Evolutionary conservation across 1,140 invertebrate genomes (phyloP), one percentile per base, ranked within the genome.

Genomic region (Euwallacea similis): DNA sequence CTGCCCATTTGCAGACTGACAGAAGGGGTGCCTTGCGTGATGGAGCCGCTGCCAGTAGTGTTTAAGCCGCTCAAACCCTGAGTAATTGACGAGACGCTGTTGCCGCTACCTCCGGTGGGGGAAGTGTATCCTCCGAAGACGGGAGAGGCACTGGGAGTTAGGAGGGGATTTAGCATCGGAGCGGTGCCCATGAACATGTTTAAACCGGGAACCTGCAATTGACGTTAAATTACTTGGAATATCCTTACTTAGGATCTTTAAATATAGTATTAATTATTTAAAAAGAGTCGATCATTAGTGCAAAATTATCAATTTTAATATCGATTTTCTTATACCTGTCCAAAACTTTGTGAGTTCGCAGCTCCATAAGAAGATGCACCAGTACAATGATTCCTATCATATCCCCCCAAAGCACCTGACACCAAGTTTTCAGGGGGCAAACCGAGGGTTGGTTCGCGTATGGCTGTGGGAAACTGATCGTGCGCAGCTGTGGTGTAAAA

Each of bases 11-110:
- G 85, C 2, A 85, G 73, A 79, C 68, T 86, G 74, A 77, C 81
- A 69, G 72, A 86, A 0, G 88, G 86, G 0, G 86, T 90, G 72
- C 91, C 91, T 77, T 91, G 86, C 0, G 90, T 91, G 46, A 93
- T 93, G n/a, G 90, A 91, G 46, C 88, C 89, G 15, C 89, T 87
- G 6, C 85, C 84, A 7, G 83, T 80, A 0, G 87, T 88, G 74
- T 87, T 88, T 9, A 88, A 75, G 53, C 84, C 87, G 54, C 87
- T 88, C 9, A 89, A 84, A 16, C 87, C 87, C 77, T 82, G 81
- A 7, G 81, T 82, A 50, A 82, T 82, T 33, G 80, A 81, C 11
- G 80, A 80, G 15, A 82, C 73, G 71, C 78, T 79, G 59, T 65
- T 76, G 10, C 72, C 74, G 10, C 72, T 73, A 41, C 70, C 73